Percentiles rank a stretch among this genome's conserved stretches.
Conservation (phyloP, 2,113 vertebrate species). For the Ariopsis seemanni region DNA sequence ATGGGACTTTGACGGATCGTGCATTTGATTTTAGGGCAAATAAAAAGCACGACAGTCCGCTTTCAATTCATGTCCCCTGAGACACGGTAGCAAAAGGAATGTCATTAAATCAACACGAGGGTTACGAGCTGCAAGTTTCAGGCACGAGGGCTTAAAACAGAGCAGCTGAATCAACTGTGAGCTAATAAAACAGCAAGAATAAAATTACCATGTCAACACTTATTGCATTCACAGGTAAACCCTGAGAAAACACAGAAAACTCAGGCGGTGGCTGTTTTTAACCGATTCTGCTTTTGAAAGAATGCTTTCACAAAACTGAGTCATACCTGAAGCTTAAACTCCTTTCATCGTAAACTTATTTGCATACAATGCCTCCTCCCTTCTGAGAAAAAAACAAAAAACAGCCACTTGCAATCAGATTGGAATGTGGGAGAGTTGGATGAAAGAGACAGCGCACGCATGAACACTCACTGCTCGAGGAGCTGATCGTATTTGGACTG, state of each 20-base stretch:
- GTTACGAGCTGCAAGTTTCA: neutral
- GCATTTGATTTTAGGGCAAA: no score
- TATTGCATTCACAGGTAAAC: neutral
- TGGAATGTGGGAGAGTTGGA: no score
- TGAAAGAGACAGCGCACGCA: neutral
- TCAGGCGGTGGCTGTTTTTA: neutral
- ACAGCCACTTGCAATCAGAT: neutral
- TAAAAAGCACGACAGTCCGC: no score
- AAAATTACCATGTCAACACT: neutral
- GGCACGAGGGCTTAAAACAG: neutral
- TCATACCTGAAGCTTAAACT: neutral
- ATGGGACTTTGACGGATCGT: neutral
- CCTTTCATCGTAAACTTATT: neutral
- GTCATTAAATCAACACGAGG: neutral
- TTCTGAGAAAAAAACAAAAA: neutral
- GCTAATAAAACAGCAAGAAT: neutral
- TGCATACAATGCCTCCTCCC: no score
- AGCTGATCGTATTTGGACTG: conserved; percentile 87
- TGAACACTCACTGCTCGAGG: conserved; percentile 87
- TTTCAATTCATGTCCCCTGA: neutral
- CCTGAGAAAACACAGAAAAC: conserved; percentile 6
- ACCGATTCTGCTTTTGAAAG: neutral
- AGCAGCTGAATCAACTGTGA: neutral
- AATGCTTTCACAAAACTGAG: neutral
- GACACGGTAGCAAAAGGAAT: neutral